Evolutionary conservation across 1,140 invertebrate genomes (phyloP), one percentile per base, ranked within the genome.

Genomic region (Neelides sp.): DNA sequence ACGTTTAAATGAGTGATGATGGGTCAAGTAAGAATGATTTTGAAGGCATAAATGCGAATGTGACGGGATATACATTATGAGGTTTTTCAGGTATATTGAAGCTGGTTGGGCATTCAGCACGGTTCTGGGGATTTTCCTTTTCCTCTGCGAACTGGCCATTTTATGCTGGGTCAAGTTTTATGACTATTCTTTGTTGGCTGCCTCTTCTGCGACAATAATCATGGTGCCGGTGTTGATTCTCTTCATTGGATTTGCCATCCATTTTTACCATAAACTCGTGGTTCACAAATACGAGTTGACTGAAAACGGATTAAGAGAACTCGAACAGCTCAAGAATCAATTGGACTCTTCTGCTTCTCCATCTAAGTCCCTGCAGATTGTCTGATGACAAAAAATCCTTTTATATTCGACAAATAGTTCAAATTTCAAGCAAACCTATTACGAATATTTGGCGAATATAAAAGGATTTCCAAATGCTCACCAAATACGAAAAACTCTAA

Each of bases 91-190:
- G 13, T 95, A 92, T 64, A 93, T 95, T 32, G 88, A 94, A 63
- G 70, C 91, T 15, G 87, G 90, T 0, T 96, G 91, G 91, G 80
- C 83, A 12, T 93, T 91, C 66, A 91, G 86, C 27, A 96, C 90
- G 1, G 87, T 92, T 19, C 72, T 96, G 61, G 91, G 90, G 65
- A 74, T 93, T 23, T 79, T 94, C 52, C 43, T 83, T 8, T 82
- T 83, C 61, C 67, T 82, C 42, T 77, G 82, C 23, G 79, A 83
- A 63, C 81, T 94, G 42, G 87, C 83, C 1, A 82, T 95, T 37
- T 73, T 94, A 1, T 90, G 86, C 64, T 93, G 87, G 85, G 82
- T 86, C 1, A 85, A 85, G 66, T 85, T 86, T 66, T 83, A 80
- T 78, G 79, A 83, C 62, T 82, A 82, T 59, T 83, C 79, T 0